These are phyloP conservation scores for Octopus sinensis DNA, from an alignment of 1,140 invertebrate genomes.

Conservation along the genomic window DNA sequence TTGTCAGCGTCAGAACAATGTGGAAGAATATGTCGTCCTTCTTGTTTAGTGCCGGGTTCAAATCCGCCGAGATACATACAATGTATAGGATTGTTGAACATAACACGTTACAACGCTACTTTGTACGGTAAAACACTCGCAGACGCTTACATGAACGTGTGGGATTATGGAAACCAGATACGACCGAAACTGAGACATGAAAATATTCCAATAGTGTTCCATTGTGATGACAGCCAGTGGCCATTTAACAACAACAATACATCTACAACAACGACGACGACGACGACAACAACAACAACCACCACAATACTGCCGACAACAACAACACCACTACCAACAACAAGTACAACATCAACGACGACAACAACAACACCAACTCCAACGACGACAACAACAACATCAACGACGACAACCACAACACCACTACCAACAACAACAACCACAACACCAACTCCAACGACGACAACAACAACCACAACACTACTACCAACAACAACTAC, in stretches of 20 bases:
- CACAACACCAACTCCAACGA: too few relatives aligned
- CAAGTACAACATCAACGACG: too few relatives aligned
- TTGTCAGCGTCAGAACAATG: background rate
- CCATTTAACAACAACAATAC: background rate
- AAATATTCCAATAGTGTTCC: background rate
- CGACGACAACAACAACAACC: background rate
- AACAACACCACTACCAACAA: background rate
- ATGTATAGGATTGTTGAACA: slow-evolving; percentile 21
- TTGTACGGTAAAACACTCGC: slow-evolving; percentile 24
- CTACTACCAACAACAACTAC: too few relatives aligned
- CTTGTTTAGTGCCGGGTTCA: background rate
- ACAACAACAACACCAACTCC: too few relatives aligned
- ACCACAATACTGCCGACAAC: background rate
- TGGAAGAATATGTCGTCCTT: background rate
- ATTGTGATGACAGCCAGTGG: background rate
- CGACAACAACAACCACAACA: too few relatives aligned
- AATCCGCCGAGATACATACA: background rate
- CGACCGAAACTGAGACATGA: background rate
- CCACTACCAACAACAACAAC: too few relatives aligned
- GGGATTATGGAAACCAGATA: slow-evolving; percentile 11
- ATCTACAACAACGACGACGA: background rate
- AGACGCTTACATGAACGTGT: slow-evolving; percentile 19
- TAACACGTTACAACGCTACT: slow-evolving; percentile 13
- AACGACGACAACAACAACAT: too few relatives aligned
- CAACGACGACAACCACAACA: too few relatives aligned